A percentile compares a stretch with the other conserved stretches of the same genome.
Conservation (phyloP, 2,888 invertebrate species). For the Apomyelois bistriatella region DNA sequence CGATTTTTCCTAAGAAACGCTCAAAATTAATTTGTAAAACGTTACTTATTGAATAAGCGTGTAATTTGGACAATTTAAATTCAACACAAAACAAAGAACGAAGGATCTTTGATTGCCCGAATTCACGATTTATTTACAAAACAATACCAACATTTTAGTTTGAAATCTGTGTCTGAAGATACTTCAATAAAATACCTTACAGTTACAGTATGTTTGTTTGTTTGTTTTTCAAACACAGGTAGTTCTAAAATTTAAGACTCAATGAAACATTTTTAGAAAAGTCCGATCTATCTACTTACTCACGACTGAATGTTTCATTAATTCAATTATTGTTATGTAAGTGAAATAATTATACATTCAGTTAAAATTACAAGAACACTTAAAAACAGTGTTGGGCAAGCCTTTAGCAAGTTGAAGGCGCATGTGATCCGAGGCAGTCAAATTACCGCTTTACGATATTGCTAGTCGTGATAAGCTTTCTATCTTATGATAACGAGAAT, state of each 20-base stretch:
- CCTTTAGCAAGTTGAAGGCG: not conserved
- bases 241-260: too few relatives aligned
- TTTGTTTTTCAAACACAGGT: too few relatives aligned
- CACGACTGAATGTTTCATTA: too few relatives aligned
- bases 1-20: too few relatives aligned
- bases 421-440: not conserved
- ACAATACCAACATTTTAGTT: not conserved
- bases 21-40: slow-evolving; percentile 2
- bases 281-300: too few relatives aligned
- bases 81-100: slow-evolving; percentile 2
- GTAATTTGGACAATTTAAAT: slow-evolving; percentile 7
- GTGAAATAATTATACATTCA: too few relatives aligned
- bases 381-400: not conserved
- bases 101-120: not conserved
- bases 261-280: too few relatives aligned
- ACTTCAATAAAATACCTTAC: not conserved
- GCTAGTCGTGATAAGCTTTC: not conserved
- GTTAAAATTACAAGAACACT: too few relatives aligned
- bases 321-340: too few relatives aligned
- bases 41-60: slow-evolving; percentile 3
- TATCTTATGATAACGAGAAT: not conserved
- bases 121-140: slow-evolving; percentile 1
- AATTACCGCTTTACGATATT: not conserved
- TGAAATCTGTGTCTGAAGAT: not conserved
- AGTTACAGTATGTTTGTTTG: too few relatives aligned